These are phyloP conservation scores for Sclerurus mexicanus DNA, from an alignment of 2,113 vertebrate species.

Conservation along the genomic window DNA sequence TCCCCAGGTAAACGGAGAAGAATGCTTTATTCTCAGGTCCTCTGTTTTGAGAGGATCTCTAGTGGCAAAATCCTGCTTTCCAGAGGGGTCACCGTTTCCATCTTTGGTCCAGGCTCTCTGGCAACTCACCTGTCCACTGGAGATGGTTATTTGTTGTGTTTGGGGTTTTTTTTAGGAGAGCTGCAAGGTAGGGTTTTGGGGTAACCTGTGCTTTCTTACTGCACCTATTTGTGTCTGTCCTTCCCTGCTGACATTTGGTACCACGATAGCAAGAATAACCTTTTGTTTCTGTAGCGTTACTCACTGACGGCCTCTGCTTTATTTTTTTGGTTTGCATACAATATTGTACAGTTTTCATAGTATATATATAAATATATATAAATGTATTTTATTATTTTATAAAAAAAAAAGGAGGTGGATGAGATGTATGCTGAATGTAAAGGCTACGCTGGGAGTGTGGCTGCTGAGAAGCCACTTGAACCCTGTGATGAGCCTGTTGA, in stretches of 20 bases:
- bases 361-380: slow-evolving; percentile 41
- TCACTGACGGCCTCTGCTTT: background rate
- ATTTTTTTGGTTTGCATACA: background rate
- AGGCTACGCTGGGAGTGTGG: background rate
- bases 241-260: slow-evolving; percentile 8
- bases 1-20: background rate
- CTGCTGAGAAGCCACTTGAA: background rate
- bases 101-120: background rate
- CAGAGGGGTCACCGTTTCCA: background rate
- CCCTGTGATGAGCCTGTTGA: background rate
- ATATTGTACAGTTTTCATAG: slow-evolving; percentile 51
- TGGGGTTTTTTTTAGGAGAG: background rate
- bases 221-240: background rate
- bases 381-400: slow-evolving; percentile 61
- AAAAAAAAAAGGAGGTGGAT: background rate
- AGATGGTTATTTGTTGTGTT: background rate
- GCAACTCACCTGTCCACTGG: background rate
- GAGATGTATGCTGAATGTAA: background rate
- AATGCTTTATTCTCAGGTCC: background rate
- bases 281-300: background rate
- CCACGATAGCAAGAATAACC: background rate
- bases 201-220: background rate
- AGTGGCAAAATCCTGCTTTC: background rate
- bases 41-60: background rate
- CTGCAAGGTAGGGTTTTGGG: background rate